phyloP scores from a whole-genome alignment of 2,888 invertebrate genomes.

The Papilio elwesi region DNA sequence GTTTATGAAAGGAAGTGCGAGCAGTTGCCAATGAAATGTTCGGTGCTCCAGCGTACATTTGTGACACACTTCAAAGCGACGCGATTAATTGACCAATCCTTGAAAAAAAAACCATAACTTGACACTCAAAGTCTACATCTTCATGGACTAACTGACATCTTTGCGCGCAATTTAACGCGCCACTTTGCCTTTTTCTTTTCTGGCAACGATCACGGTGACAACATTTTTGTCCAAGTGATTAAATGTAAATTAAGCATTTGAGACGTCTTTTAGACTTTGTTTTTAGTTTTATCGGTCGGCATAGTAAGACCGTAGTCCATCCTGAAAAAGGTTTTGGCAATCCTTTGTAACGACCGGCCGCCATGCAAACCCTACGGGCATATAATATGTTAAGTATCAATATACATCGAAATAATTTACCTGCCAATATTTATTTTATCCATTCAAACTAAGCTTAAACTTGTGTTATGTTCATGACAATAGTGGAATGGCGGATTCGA shows the following conservation, averaged over 20 bases:
- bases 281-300: too few relatives aligned
- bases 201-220: conserved; percentile 23
- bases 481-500: too few relatives aligned
- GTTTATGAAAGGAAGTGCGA: conserved; percentile 47
- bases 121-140: conserved; percentile 52
- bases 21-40: conserved; percentile 42
- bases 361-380: too few relatives aligned
- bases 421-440: too few relatives aligned
- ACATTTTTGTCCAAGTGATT: conserved; percentile 24
- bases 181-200: conserved; percentile 58
- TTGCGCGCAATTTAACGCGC: conserved; percentile 62
- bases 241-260: not conserved
- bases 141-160: conserved; percentile 66
- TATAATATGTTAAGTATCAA: too few relatives aligned
- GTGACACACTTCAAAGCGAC: conserved; percentile 67
- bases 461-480: too few relatives aligned
- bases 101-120: conserved; percentile 54
- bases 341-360: too few relatives aligned
- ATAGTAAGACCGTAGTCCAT: too few relatives aligned
- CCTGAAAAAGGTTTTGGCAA: too few relatives aligned
- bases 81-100: conserved; percentile 71
- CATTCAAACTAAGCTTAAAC: too few relatives aligned
- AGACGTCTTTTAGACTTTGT: too few relatives aligned
- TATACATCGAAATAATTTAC: too few relatives aligned
- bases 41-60: conserved; percentile 41